Evolutionary conservation across 2,797 vertebrate genomes (phyloP).

Genomic region (Cossypha caffra): DNA sequence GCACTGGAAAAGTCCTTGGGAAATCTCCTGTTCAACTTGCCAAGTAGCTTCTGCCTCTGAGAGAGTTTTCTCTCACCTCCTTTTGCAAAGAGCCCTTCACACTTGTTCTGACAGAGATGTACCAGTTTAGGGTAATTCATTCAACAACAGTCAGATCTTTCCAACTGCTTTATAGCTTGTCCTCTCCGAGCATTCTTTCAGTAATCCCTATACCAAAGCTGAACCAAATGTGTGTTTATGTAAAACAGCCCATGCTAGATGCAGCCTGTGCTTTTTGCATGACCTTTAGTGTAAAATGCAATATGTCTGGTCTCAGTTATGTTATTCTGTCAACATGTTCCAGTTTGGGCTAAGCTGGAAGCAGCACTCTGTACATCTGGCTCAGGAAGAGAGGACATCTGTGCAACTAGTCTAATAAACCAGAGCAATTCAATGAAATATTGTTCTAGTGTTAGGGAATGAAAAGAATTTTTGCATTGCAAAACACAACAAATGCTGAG

Average conservation of each 20-base stretch:
- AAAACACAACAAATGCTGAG: constrained; percentile 63
- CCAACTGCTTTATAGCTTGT: constrained; percentile 30
- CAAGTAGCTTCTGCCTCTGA: background rate
- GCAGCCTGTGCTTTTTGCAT: constrained; percentile 56
- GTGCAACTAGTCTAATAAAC: constrained; percentile 55
- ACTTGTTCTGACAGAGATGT: background rate
- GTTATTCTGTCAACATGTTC: constrained; percentile 66
- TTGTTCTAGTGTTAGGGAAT: constrained; percentile 44
- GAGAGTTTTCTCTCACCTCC: background rate
- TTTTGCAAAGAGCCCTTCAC: constrained; percentile 6
- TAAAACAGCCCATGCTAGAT: constrained; percentile 51
- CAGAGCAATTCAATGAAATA: constrained; percentile 57
- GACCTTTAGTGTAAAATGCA: constrained; percentile 58
- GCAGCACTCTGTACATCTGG: constrained; percentile 61
- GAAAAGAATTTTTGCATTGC: constrained; percentile 55
- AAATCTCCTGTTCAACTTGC: background rate
- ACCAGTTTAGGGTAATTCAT: constrained; percentile 37
- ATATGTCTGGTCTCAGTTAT: constrained; percentile 62
- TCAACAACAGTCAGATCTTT: constrained; percentile 40
- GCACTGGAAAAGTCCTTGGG: background rate
- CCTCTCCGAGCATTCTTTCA: constrained; percentile 20
- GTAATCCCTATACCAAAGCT: constrained; percentile 54
- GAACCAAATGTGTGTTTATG: constrained; percentile 57
- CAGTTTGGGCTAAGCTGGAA: constrained; percentile 67
- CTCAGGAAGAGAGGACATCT: constrained; percentile 66